phyloP scores from a whole-genome alignment of 2,113 vertebrate species.

The Rostratula benghalensis region DNA sequence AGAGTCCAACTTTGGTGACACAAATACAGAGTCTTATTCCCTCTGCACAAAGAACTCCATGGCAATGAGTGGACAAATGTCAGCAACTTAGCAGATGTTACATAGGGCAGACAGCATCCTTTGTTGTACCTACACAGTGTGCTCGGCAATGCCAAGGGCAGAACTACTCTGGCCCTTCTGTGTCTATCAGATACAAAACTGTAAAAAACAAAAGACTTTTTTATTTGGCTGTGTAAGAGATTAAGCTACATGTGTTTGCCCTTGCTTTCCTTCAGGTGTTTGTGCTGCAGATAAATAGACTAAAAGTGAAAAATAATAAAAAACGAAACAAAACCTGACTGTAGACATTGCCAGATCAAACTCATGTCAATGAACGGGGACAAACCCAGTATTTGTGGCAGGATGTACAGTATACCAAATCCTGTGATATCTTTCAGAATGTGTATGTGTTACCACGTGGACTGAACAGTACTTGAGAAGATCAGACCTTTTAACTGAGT shows the following conservation, averaged over 20 bases:
- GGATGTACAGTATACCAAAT: not conserved
- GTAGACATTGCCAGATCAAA: not conserved
- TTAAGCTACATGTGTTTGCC: not conserved
- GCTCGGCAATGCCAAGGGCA: not conserved
- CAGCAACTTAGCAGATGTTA: rapidly evolving
- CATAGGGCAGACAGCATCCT: not conserved
- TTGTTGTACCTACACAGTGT: not conserved
- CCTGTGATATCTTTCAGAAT: not conserved
- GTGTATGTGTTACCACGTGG: rapidly evolving
- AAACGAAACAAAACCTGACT: too few species aligned
- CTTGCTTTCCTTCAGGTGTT: not conserved
- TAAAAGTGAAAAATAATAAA: not conserved
- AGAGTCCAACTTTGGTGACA: not conserved
- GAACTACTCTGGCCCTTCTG: not conserved
- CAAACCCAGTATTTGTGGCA: not conserved
- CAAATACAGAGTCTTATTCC: not conserved
- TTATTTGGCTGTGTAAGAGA: not conserved
- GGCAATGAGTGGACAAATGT: not conserved
- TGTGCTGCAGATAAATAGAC: not conserved
- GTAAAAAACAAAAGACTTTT: not conserved
- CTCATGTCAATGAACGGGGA: not conserved
- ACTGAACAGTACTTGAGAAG: not conserved
- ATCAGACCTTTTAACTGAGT: not conserved
- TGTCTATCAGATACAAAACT: not conserved
- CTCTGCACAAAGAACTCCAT: not conserved